phyloP scores from a whole-genome alignment of 1,140 invertebrate genomes.

The Aphidius ervi region DNA sequence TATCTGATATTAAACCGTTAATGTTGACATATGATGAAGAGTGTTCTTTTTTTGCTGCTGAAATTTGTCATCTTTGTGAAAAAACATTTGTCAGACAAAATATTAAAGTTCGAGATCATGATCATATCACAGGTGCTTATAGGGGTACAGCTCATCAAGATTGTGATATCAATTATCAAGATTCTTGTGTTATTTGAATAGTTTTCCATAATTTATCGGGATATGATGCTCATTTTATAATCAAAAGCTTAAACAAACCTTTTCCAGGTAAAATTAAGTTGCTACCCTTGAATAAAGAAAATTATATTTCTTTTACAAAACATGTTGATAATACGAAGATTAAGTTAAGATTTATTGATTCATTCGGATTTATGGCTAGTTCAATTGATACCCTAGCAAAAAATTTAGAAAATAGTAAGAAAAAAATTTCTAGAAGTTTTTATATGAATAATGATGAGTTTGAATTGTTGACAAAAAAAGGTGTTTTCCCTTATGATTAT shows the following conservation, averaged over 20 bases:
- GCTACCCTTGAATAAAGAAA: conserved; percentile 29
- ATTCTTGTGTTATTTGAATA: conserved; percentile 6
- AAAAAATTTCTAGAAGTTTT: conserved; percentile 21
- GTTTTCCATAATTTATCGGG: conserved; percentile 24
- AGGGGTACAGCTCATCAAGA: not conserved
- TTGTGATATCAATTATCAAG: conserved; percentile 10
- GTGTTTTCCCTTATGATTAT: conserved; percentile 40
- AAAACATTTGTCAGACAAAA: conserved; percentile 23
- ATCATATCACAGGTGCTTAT: not conserved
- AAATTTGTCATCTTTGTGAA: conserved; percentile 28
- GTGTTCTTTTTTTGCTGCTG: conserved; percentile 5
- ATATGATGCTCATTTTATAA: conserved; percentile 28
- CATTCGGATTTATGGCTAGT: conserved; percentile 27
- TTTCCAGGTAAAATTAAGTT: conserved; percentile 19
- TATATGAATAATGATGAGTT: conserved; percentile 16
- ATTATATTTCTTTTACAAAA: conserved; percentile 31
- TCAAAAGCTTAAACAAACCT: conserved; percentile 20
- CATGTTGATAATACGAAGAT: conserved; percentile 20
- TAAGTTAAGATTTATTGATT: conserved; percentile 31
- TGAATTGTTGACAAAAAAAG: conserved; percentile 23
- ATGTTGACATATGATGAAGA: conserved; percentile 6
- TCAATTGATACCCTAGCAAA: conserved; percentile 12
- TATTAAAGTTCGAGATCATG: conserved; percentile 23
- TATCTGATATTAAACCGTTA: conserved; percentile 15
- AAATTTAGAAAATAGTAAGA: conserved; percentile 22